Evolutionary conservation across 2,888 invertebrate species (phyloP).

Genomic region (Drosophila mettleri): DNA sequence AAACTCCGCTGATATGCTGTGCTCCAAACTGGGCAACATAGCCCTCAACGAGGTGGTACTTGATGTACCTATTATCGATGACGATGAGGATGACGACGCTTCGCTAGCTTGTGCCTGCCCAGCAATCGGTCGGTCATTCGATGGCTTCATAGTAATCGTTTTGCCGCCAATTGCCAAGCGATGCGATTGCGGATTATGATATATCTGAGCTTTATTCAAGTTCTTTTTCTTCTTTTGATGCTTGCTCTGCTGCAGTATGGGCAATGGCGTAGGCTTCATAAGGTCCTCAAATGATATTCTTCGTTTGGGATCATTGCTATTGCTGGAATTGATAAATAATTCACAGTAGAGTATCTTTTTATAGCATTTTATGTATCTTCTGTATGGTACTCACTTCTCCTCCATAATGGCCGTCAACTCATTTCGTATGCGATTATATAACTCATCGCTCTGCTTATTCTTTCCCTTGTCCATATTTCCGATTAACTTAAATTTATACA

Average conservation of each 20-base stretch:
- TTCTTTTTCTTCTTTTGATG: conserved; percentile 14
- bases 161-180: conserved; percentile 40
- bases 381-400: conserved; percentile 56
- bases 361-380: not conserved
- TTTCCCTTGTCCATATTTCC: conserved; percentile 51
- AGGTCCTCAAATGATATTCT: conserved; percentile 44
- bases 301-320: conserved; percentile 39
- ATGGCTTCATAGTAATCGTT: conserved; percentile 52
- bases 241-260: conserved; percentile 20
- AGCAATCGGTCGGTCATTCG: conserved; percentile 1
- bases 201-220: conserved; percentile 14
- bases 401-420: conserved; percentile 74
- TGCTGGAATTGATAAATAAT: conserved; percentile 23
- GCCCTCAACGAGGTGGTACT: conserved; percentile 21
- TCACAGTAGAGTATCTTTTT: not conserved
- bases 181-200: conserved; percentile 27
- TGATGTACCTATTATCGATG: conserved; percentile 12
- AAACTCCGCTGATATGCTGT: conserved; percentile 28
- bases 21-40: conserved; percentile 25
- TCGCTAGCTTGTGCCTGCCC: conserved; percentile 6
- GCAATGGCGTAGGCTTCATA: conserved; percentile 45
- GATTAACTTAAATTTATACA: conserved; percentile 33
- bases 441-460: conserved; percentile 50
- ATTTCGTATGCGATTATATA: conserved; percentile 69
- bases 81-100: not conserved